phyloP scores from a whole-genome alignment of 2,797 vertebrate genomes.

The Anguilla pacifica region DNA sequence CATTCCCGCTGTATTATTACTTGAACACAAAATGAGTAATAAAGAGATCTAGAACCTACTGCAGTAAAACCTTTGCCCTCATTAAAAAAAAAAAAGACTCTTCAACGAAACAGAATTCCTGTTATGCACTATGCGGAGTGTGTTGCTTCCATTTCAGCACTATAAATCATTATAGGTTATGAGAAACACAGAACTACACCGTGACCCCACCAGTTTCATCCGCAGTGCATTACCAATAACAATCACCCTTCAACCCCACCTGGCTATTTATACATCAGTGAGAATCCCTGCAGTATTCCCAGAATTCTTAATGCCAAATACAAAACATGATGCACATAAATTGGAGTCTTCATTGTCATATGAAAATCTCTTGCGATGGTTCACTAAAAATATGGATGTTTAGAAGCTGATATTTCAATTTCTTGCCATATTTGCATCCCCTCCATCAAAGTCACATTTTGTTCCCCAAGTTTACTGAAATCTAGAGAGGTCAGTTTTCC shows the following conservation, averaged over 20 bases:
- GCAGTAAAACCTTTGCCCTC: background rate
- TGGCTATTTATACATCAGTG: background rate
- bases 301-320: background rate
- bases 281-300: too few species aligned
- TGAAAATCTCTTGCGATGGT: background rate
- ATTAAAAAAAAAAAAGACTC: background rate
- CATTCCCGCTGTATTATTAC: background rate
- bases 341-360: too few species aligned
- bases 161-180: background rate
- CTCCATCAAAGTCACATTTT: background rate
- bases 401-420: background rate
- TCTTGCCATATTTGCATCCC: background rate
- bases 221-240: background rate
- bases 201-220: background rate
- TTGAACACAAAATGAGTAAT: background rate
- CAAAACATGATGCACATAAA: background rate
- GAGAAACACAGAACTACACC: background rate
- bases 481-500: background rate
- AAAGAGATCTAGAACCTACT: constrained; percentile 1
- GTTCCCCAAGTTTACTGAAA: background rate
- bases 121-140: background rate
- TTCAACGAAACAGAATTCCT: background rate
- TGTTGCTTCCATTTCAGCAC: constrained; percentile 38
- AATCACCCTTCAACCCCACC: background rate
- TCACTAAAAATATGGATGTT: background rate